Percentiles rank a stretch among this genome's conserved stretches.
Evolutionary conservation across 2,113 vertebrate species (phyloP).

Genomic region (Esox niger): DNA sequence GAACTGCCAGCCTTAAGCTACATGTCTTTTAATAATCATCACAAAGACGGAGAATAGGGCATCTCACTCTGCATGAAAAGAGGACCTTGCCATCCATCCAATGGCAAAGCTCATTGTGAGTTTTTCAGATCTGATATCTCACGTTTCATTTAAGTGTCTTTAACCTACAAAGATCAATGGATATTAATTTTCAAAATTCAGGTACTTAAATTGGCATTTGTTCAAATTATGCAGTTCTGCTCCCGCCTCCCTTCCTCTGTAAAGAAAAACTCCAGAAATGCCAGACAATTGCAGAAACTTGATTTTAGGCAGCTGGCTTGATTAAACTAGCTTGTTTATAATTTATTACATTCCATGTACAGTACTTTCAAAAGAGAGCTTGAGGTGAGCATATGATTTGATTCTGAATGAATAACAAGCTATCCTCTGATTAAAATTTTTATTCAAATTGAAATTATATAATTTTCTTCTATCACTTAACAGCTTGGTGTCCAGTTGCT

Average conservation of each 20-base stretch:
- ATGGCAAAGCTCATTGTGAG: conserved; percentile 38
- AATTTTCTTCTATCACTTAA: no score
- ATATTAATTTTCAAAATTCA: conserved; percentile 46
- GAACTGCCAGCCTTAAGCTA: conserved; percentile 61
- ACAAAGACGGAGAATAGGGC: conserved; percentile 44
- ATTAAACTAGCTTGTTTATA: conserved; percentile 5
- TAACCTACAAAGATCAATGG: conserved; percentile 30
- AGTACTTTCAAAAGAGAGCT: no score
- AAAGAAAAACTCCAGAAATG: conserved; percentile 16
- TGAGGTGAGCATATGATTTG: no score
- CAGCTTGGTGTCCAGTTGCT: no score
- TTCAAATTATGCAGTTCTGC: conserved; percentile 27
- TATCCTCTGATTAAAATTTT: no score
- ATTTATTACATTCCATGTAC: background rate
- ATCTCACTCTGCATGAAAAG: conserved; percentile 36
- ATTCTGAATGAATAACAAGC: no score
- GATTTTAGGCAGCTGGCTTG: background rate
- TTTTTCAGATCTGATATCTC: conserved; percentile 37
- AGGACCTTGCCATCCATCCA: conserved; percentile 45
- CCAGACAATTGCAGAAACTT: conserved; percentile 18
- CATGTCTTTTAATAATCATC: conserved; percentile 65
- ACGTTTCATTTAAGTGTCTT: conserved; percentile 51
- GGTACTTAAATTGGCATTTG: conserved; percentile 20
- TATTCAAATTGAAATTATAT: no score
- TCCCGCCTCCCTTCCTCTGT: conserved; percentile 13